Base-by-base conservation (phyloP, 1,140 invertebrate genomes). In the Neodiprion pinetum region DNA sequence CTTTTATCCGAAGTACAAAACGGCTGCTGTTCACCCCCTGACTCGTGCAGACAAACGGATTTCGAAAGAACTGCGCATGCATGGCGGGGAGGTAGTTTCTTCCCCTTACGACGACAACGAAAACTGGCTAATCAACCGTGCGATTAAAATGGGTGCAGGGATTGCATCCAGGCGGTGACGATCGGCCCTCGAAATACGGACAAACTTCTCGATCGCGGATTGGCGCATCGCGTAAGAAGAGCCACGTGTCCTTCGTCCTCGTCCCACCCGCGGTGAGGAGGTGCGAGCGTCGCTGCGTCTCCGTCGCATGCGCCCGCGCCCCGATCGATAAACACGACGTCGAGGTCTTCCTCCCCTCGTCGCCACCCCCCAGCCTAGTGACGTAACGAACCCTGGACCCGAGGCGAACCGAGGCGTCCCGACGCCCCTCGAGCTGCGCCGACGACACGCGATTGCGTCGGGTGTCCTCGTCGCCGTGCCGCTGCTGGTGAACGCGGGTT, bases 251-350 rank as follows among this genome's bases (percentile, higher is more conserved):
- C 28, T 40, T 40, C 28, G 28, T 40, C 28, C 28, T 40, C 28
- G 28, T 40, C 28, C 28, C 28, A 40, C 28, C 28, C 28, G 28
- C 28, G 28, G 28, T 5, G 28, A 40, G 28, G 28, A 40, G 28
- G n/a, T 4, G 10, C 48, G 28, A 28, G 48, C 69, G 49, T 72
- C 74, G 47, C 50, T n/a, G 74, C 21, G 70, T 10, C 71, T 75
- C 53, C 53, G 53, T 61, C 74, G 74, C 74, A 75, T 75, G 74
- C 74, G 74, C 74, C 74, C 74, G 70, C 74, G 74, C 71, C 71
- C 71, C 71, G 74, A 75, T 75, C 74, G 74, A 75, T 75, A 75
- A 72, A 69, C 67, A 7, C 70, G 28, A 10, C 53, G 74, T 71
- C 69, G 66, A 47, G 67, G 9, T 9, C 21, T 53, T 61, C 65